Conservation (phyloP, 2,797 vertebrate genomes). For the Pogonophryne albipinna region DNA sequence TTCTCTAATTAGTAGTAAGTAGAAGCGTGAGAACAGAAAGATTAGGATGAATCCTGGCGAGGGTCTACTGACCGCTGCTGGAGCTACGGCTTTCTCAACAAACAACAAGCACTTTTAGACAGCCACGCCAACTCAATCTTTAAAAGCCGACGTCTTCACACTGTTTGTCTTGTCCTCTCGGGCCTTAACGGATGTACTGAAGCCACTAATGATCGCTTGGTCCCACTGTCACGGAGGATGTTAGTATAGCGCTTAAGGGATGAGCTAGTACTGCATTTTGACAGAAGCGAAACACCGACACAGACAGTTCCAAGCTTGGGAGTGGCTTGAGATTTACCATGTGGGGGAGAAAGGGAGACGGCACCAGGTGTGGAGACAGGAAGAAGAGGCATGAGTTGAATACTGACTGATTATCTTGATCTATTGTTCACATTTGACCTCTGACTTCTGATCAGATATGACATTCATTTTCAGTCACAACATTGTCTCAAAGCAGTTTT, state of each 20-base stretch:
- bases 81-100: slow-evolving; percentile 54
- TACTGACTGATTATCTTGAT: slow-evolving; percentile 56
- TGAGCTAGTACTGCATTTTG: slow-evolving; percentile 54
- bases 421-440: slow-evolving; percentile 29
- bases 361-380: slow-evolving; percentile 25
- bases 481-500: slow-evolving; percentile 37
- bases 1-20: slow-evolving; percentile 57
- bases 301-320: slow-evolving; percentile 34
- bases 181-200: slow-evolving; percentile 33
- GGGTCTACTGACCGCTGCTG: slow-evolving; percentile 51
- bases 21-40: slow-evolving; percentile 67
- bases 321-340: slow-evolving; percentile 20
- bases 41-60: slow-evolving; percentile 53
- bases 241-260: slow-evolving; percentile 51
- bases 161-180: slow-evolving; percentile 23
- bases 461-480: slow-evolving; percentile 34
- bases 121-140: slow-evolving; percentile 30
- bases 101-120: slow-evolving; percentile 19
- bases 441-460: slow-evolving; percentile 22
- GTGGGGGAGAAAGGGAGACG: slow-evolving; percentile 9
- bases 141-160: slow-evolving; percentile 8
- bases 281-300: slow-evolving; percentile 73
- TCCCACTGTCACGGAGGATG: slow-evolving; percentile 54
- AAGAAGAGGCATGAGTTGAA: slow-evolving; percentile 45
- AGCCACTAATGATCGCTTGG: slow-evolving; percentile 46